Conservation (phyloP, 1,140 invertebrate genomes). For the Pseudomyrmex flavicornis region DNA sequence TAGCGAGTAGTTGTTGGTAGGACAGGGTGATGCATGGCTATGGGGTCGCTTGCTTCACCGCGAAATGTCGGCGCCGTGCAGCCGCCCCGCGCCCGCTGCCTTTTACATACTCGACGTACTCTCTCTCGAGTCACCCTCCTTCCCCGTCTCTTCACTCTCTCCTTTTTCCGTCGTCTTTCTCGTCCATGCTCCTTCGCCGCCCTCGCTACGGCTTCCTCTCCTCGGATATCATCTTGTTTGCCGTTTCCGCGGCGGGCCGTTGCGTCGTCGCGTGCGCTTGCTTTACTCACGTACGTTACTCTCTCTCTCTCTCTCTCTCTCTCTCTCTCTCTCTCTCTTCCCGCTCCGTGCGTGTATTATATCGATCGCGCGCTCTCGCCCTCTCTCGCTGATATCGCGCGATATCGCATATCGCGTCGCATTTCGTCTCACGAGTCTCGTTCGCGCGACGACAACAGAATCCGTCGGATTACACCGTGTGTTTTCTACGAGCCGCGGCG, state of each 20-base stretch:
- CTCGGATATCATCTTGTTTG: conserved; percentile 72
- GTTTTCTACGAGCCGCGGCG: conserved; percentile 46
- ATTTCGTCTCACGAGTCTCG: conserved; percentile 28
- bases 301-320: background rate
- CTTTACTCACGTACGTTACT: conserved; percentile 35
- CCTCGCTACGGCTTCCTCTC: conserved; percentile 48
- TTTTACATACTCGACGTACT: conserved; percentile 72
- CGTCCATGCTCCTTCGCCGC: conserved; percentile 23
- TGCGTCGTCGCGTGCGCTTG: conserved; percentile 38
- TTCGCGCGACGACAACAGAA: conserved; percentile 44
- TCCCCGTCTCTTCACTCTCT: background rate
- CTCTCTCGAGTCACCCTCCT: conserved; percentile 33
- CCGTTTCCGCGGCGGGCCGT: conserved; percentile 67
- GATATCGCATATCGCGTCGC: conserved; percentile 55
- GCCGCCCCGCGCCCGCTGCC: conserved; percentile 67
- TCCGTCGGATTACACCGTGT: conserved; percentile 55
- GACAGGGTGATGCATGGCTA: conserved; percentile 78
- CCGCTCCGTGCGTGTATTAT: conserved; percentile 44
- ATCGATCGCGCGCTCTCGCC: conserved; percentile 37
- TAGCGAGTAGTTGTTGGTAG: conserved; percentile 72
- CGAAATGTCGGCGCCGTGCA: conserved; percentile 77
- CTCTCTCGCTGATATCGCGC: conserved; percentile 42
- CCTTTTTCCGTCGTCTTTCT: conserved; percentile 10
- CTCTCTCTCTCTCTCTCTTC: background rate
- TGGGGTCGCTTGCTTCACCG: conserved; percentile 75